Conservation (phyloP, 1,140 invertebrate species). For the Eriosoma lanigerum region DNA sequence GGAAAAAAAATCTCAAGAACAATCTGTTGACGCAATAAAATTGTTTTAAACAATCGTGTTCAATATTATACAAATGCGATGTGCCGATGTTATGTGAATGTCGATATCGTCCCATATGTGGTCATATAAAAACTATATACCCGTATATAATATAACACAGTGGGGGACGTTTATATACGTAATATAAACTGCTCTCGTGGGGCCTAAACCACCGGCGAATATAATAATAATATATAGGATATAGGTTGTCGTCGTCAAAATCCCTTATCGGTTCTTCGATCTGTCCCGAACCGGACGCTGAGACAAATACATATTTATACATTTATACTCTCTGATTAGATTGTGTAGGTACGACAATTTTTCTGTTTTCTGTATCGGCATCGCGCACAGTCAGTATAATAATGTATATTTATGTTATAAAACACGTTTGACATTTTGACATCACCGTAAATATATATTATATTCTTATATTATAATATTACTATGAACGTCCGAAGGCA, state of each 20-base stretch:
- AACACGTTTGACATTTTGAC: too few relatives aligned
- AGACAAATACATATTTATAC: neutral
- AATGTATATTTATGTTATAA: neutral
- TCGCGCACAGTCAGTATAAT: neutral
- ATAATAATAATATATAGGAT: neutral
- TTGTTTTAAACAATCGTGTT: neutral
- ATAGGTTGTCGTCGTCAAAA: neutral
- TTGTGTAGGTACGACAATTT: neutral
- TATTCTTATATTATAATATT: too few relatives aligned
- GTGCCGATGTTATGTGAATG: neutral
- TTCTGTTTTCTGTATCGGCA: slow-evolving; percentile 28
- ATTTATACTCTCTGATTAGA: slow-evolving; percentile 1
- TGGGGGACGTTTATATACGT: neutral
- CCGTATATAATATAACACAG: neutral
- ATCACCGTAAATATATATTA: too few relatives aligned
- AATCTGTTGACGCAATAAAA: neutral
- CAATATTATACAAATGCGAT: too few relatives aligned
- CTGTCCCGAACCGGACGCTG: slow-evolving; percentile 6
- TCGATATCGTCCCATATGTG: neutral
- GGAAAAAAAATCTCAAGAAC: too few relatives aligned
- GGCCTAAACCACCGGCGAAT: neutral
- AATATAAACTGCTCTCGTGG: neutral
- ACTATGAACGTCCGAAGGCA: neutral
- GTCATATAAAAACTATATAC: neutral
- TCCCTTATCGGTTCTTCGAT: slow-evolving; percentile 10